Conservation (phyloP, 1,140 invertebrate genomes). For the Drosophila ananassae region DNA sequence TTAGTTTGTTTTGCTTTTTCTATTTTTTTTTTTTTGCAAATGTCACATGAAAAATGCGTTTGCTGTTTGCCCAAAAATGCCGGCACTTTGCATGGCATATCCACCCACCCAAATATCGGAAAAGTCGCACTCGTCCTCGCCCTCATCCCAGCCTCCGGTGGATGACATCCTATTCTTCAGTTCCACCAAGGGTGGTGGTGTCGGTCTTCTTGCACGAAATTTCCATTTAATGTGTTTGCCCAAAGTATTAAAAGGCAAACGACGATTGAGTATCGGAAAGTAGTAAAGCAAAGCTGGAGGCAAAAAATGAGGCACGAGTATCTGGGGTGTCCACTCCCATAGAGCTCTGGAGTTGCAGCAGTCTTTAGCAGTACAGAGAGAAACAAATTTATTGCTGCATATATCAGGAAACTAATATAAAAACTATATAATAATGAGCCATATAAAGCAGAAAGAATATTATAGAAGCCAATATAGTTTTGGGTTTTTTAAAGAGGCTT, state of each 20-base stretch:
- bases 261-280: slow-evolving; percentile 80
- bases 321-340: slow-evolving; percentile 38
- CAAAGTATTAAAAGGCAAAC: slow-evolving; percentile 80
- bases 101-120: slow-evolving; percentile 9
- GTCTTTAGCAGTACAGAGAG: not conserved
- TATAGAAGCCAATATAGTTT: no score
- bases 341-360: slow-evolving; percentile 26
- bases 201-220: slow-evolving; percentile 69
- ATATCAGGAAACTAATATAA: not conserved
- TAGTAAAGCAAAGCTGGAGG: slow-evolving; percentile 67
- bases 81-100: slow-evolving; percentile 67
- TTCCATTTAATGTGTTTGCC: slow-evolving; percentile 82
- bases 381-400: not conserved
- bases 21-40: slow-evolving; percentile 59
- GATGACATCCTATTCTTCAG: slow-evolving; percentile 39
- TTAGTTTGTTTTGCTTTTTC: slow-evolving; percentile 71
- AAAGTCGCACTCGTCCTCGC: not conserved
- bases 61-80: slow-evolving; percentile 60
- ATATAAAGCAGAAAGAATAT: no score
- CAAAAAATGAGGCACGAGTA: slow-evolving; percentile 23
- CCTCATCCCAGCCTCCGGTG: not conserved
- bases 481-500: no score
- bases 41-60: slow-evolving; percentile 80
- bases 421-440: no score
- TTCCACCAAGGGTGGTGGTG: slow-evolving; percentile 25